Conservation (phyloP, 2,113 vertebrate genomes). For the Larimichthys crocea region DNA sequence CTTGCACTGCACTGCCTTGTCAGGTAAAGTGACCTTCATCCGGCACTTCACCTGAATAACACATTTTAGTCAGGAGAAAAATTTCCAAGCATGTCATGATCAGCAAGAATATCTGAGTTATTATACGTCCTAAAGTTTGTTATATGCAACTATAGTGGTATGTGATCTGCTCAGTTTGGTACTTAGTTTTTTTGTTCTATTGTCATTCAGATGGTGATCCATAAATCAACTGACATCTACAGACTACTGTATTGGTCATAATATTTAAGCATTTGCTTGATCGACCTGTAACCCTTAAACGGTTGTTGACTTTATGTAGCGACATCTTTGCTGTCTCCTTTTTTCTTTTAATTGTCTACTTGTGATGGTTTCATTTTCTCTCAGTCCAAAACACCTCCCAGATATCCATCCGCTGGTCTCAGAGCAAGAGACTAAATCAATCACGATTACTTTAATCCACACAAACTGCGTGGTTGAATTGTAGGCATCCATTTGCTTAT, state of each 20-base stretch:
- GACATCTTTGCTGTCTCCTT: neutral
- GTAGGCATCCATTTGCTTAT: neutral
- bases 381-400: neutral
- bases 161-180: neutral
- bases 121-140: neutral
- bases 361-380: neutral
- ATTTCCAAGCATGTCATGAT: neutral
- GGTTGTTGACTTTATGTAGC: neutral
- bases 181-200: neutral
- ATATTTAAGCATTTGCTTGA: neutral
- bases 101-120: neutral
- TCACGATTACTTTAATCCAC: neutral
- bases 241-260: neutral
- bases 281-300: neutral
- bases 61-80: neutral
- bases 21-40: neutral
- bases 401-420: neutral
- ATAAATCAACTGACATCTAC: neutral
- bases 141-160: neutral
- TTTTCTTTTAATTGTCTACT: neutral
- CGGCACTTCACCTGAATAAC: conserved; percentile 2
- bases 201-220: neutral
- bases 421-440: neutral
- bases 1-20: neutral
- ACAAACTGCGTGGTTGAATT: neutral